A percentile compares a stretch with the other conserved stretches of the same genome.
Evolutionary conservation across 2,113 vertebrate species (phyloP).

Genomic region (Gasterosteus aculeatus): DNA sequence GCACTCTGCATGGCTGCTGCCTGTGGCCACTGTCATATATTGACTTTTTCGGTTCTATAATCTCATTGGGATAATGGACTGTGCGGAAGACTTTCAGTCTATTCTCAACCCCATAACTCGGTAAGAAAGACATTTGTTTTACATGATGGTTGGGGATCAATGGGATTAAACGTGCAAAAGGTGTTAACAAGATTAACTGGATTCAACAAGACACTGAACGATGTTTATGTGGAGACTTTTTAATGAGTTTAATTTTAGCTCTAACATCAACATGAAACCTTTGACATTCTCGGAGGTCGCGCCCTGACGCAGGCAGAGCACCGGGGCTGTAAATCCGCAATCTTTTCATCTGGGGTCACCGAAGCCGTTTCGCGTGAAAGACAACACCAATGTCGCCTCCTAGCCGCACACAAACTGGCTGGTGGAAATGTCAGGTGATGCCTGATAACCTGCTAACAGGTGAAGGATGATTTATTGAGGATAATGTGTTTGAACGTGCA

Average conservation of each 20-base stretch:
- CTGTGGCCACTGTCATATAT: conserved; percentile 10
- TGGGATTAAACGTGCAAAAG: conserved; percentile 28
- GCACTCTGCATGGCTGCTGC: conserved; percentile 4
- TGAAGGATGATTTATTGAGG: conserved; percentile 39
- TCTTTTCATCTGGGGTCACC: conserved; percentile 19
- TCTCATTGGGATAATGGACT: conserved; percentile 57
- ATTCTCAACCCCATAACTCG: conserved; percentile 40
- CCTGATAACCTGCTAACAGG: conserved; percentile 42
- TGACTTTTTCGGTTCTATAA: conserved; percentile 41
- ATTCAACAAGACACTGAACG: neutral
- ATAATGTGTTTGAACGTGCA: conserved; percentile 22
- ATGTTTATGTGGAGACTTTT: conserved; percentile 13
- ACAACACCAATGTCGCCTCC: conserved; percentile 17
- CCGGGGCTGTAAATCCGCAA: conserved; percentile 25
- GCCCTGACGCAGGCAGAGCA: neutral
- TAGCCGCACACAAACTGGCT: neutral
- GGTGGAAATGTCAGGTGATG: conserved; percentile 62
- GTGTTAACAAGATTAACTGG: conserved; percentile 4
- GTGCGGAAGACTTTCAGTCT: conserved; percentile 39
- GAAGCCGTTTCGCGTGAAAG: conserved; percentile 44
- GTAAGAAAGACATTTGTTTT: conserved; percentile 39
- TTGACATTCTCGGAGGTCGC: neutral
- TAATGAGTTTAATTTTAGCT: conserved; percentile 7
- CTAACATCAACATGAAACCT: neutral
- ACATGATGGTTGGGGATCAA: conserved; percentile 9